Evolutionary conservation across 2,888 invertebrate species (phyloP), one percentile per base, ranked within the genome.

Genomic region (Ecdyonurus torrentis): DNA sequence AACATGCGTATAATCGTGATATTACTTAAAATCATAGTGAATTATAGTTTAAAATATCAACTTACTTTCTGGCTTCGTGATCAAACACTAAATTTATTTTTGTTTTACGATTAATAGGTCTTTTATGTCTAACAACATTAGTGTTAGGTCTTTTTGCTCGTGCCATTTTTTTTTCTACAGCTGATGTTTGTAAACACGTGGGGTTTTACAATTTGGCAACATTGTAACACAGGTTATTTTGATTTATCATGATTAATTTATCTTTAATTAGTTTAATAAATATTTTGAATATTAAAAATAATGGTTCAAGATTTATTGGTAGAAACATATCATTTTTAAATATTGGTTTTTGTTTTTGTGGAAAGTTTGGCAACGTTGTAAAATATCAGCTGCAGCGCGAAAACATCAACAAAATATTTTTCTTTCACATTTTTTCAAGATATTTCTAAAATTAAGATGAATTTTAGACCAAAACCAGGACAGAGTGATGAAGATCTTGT

Each of bases 401-500:
- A n/a, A 58, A n/a, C n/a, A n/a, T n/a, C n/a, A n/a, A 19, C 22
- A 19, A 58, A 58, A 10, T 58, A 10, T 37, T 5, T 37, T 5
- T 37, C 7, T 58, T 20, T 20, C 20, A 10, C 19, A 58, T 58
- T 59, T 59, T 23, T 59, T 58, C 58, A 58, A 15, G 24, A 59
- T 22, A 59, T 2, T 59, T 23, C 10, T 3, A n/a, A 37, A 37
- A 24, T 25, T 37, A 25, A 73, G 68, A 85, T 85, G 85, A 77
- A 79, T 67, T 77, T 77, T 67, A 77, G 89, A 67, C 88, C 89
- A 0, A 85, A 83, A 70, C 79, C 80, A 1, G 79, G 80, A 2
- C 89, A 89, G 71, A 80, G 78, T 55, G 89, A 90, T 69, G 84
- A 86, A 19, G 89, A 89, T 70, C 78, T 90, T 52, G 75, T 89